Conservation (phyloP, 2,888 invertebrate genomes). For the Minunthozetes semirufus region DNA sequence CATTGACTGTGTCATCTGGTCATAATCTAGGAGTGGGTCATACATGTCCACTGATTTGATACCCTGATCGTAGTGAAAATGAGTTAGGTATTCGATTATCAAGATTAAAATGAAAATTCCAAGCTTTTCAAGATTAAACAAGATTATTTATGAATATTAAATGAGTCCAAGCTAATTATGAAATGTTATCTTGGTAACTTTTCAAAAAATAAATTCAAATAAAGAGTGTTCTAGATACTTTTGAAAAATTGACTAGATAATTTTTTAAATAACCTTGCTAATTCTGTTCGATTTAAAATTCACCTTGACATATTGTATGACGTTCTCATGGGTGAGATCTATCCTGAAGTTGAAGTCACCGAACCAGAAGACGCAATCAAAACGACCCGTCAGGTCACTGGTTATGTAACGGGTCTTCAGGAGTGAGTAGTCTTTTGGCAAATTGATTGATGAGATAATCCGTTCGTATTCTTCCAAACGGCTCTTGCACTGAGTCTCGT, state of each 20-base stretch:
- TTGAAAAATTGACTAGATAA: no score
- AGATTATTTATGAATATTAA: no score
- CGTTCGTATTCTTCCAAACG: slow-evolving; percentile 3
- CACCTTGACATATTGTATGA: background rate
- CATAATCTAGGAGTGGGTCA: background rate
- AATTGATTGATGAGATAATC: slow-evolving; percentile 5
- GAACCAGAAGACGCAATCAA: slow-evolving; percentile 21
- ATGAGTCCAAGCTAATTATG: no score
- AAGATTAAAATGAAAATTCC: no score
- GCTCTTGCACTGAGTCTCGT: background rate
- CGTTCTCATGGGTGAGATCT: background rate
- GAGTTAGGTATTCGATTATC: no score
- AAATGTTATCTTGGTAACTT: no score
- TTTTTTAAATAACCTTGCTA: no score
- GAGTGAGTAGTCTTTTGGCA: slow-evolving; percentile 11
- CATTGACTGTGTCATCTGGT: background rate
- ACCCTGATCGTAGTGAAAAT: no score
- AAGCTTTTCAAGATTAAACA: no score
- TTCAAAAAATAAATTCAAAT: no score
- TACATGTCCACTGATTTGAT: background rate
- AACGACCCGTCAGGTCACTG: slow-evolving; percentile 1
- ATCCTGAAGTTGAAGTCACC: slow-evolving; percentile 14
- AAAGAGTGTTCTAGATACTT: no score
- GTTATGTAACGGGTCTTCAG: slow-evolving; percentile 9
- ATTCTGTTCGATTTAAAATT: no score